Evolutionary conservation across 1,140 invertebrate species (phyloP).

Genomic region (Dufourea novaeangliae): DNA sequence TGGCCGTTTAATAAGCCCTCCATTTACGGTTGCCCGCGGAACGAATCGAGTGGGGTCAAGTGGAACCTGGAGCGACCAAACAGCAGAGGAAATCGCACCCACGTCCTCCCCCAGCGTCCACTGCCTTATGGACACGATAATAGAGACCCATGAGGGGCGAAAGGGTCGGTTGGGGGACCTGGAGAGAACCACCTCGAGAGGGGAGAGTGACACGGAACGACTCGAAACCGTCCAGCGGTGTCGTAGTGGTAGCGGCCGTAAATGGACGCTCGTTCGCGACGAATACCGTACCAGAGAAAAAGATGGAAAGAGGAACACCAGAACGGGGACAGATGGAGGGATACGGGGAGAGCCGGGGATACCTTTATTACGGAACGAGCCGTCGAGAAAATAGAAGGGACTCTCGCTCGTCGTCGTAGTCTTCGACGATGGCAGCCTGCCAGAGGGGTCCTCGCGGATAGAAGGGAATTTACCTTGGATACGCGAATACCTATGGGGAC

Average conservation of each 20-base stretch:
- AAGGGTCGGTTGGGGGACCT: no score
- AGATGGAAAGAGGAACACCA: conserved; percentile 42
- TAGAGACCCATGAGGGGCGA: not conserved
- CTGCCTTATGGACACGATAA: conserved; percentile 26
- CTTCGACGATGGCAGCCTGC: conserved; percentile 56
- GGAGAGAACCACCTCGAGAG: no score
- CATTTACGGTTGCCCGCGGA: not conserved
- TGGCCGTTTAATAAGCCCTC: not conserved
- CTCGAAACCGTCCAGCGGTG: conserved; percentile 34
- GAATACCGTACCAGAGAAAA: conserved; percentile 37
- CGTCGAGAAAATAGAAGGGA: conserved; percentile 57
- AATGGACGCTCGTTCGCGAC: conserved; percentile 60
- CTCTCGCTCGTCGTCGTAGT: conserved; percentile 32
- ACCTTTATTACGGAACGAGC: conserved; percentile 62
- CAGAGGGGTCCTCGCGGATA: conserved; percentile 47
- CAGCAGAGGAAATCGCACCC: conserved; percentile 21
- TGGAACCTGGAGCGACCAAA: not conserved
- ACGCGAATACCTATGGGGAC: conserved; percentile 42
- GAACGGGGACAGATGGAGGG: conserved; percentile 44
- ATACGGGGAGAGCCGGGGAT: conserved; percentile 28
- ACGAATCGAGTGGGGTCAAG: conserved; percentile 10
- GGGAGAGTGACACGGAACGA: conserved; percentile 21
- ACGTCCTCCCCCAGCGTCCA: no score
- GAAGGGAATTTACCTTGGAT: conserved; percentile 36
- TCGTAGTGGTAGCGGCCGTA: conserved; percentile 51